These are phyloP conservation scores for Colius striatus DNA, from an alignment of 2,113 vertebrate genomes.

Conservation along the genomic window DNA sequence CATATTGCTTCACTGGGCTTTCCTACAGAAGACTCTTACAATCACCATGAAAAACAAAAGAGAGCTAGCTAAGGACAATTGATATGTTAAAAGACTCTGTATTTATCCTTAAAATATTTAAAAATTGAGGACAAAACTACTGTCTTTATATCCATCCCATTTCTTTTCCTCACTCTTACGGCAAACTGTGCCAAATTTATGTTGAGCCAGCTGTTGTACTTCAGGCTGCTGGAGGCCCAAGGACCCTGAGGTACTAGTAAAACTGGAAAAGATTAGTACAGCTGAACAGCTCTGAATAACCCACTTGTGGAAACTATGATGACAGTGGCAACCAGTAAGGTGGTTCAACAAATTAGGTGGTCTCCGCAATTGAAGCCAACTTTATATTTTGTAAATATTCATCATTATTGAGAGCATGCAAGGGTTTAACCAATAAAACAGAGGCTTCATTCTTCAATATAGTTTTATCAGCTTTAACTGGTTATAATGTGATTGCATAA, in stretches of 20 bases:
- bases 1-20: not conserved
- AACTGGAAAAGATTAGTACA: slow-evolving; percentile 42
- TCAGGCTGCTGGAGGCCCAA: slow-evolving; percentile 42
- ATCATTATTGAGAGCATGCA: not conserved
- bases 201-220: slow-evolving; percentile 21
- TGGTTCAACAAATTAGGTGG: slow-evolving; percentile 38
- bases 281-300: slow-evolving; percentile 33
- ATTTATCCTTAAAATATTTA: not conserved
- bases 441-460: not conserved
- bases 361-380: not conserved
- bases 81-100: not conserved
- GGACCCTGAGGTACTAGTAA: slow-evolving; percentile 20
- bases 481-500: not conserved
- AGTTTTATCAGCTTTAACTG: not conserved
- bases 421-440: not conserved
- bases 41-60: not conserved
- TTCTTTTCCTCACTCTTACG: not conserved
- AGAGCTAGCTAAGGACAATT: not conserved
- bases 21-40: not conserved
- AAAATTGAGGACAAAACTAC: not conserved
- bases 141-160: not conserved
- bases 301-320: slow-evolving; percentile 28
- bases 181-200: slow-evolving; percentile 28
- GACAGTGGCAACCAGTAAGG: not conserved
- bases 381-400: not conserved